Conservation (phyloP, 1,140 invertebrate species). For the Rhopalosiphum maidis region DNA sequence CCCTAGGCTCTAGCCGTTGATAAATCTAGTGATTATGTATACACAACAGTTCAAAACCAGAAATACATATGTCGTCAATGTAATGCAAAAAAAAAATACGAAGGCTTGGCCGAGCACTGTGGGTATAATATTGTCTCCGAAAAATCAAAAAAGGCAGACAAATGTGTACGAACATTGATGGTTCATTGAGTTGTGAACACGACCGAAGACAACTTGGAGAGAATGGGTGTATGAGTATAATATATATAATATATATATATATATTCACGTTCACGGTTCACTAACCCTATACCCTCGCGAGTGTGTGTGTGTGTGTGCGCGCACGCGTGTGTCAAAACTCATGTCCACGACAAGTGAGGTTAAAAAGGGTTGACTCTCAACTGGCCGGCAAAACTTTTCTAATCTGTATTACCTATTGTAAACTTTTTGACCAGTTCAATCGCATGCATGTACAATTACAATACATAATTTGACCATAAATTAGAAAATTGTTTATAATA, state of each 20-base stretch:
- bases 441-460: not conserved
- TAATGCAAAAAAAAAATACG: too few relatives aligned
- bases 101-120: too few relatives aligned
- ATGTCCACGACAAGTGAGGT: not conserved
- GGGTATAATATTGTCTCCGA: not conserved
- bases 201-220: not conserved
- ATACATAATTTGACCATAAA: not conserved
- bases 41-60: too few relatives aligned
- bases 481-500: not conserved
- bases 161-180: not conserved
- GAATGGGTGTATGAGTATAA: not conserved
- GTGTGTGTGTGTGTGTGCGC: not conserved
- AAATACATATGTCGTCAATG: too few relatives aligned
- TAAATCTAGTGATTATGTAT: too few relatives aligned
- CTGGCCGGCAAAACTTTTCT: not conserved
- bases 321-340: not conserved
- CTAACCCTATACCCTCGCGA: not conserved
- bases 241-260: not conserved
- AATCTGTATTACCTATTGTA: not conserved
- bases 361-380: slow-evolving; percentile 3
- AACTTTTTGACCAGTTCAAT: not conserved
- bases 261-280: not conserved
- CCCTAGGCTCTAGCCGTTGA: too few relatives aligned
- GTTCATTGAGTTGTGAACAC: not conserved
- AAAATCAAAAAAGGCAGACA: not conserved